Evolutionary conservation across 2,113 vertebrate genomes (phyloP).

Genomic region (Dermatemys mawii): DNA sequence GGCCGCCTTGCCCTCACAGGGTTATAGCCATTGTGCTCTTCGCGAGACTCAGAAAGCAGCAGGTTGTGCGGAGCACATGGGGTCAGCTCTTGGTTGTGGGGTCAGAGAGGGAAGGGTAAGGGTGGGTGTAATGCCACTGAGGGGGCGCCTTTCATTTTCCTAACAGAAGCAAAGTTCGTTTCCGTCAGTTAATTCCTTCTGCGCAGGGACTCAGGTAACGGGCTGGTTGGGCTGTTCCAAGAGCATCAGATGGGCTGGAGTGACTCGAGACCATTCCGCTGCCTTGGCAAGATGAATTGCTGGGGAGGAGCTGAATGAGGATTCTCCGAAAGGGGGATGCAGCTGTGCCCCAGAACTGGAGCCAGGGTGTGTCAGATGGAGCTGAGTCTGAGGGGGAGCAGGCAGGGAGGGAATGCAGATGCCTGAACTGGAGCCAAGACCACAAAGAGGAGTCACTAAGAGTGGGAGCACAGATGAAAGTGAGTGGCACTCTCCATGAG

Average conservation of each 20-base stretch:
- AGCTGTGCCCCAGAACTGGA: not conserved
- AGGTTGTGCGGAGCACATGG: not conserved
- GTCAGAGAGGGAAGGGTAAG: not conserved
- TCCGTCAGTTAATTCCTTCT: fast-evolving
- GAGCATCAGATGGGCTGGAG: fast-evolving
- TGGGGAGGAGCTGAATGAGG: not conserved
- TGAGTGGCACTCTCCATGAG: not conserved
- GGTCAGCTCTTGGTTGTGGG: not conserved
- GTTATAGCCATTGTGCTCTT: fast-evolving
- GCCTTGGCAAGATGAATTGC: fast-evolving
- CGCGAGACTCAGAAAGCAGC: fast-evolving
- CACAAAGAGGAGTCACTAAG: not conserved
- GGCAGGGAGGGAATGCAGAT: not conserved
- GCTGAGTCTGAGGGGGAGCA: too few species aligned
- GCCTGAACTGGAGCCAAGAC: not conserved
- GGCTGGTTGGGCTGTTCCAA: fast-evolving
- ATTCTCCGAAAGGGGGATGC: not conserved
- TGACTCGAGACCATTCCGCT: fast-evolving
- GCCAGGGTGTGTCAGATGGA: not conserved
- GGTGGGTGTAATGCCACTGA: too few species aligned
- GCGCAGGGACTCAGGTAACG: fast-evolving
- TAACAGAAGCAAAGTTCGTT: not conserved
- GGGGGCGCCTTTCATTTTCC: not conserved
- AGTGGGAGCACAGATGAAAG: not conserved
- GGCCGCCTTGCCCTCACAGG: fast-evolving